Conservation (phyloP, 2,888 invertebrate species). For the Noctua janthe region DNA sequence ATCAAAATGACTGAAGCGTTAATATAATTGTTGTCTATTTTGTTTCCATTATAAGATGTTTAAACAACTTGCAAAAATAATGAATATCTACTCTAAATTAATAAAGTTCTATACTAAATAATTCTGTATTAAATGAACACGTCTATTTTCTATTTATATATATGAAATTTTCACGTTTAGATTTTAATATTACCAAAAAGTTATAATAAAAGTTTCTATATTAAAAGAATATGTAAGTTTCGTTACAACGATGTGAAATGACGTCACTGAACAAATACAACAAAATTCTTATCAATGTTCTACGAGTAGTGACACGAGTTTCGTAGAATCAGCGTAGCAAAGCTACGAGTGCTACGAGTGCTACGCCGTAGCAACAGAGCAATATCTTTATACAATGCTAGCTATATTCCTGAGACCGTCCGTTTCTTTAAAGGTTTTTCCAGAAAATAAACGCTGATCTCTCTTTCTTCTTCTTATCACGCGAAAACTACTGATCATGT, state of each 20-base stretch:
- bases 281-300: background rate
- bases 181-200: background rate
- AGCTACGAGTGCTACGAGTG: slow-evolving; percentile 27
- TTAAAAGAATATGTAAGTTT: background rate
- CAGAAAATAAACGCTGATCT: background rate
- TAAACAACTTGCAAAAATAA: background rate
- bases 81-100: background rate
- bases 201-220: background rate
- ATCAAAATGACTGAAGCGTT: slow-evolving; percentile 9
- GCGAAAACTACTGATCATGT: background rate
- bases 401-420: background rate
- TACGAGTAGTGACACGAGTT: background rate
- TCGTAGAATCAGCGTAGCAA: slow-evolving; percentile 24
- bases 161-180: background rate
- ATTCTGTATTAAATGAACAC: background rate
- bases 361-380: slow-evolving; percentile 40
- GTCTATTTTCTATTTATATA: background rate
- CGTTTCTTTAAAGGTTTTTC: background rate
- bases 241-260: background rate
- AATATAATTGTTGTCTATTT: background rate
- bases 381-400: background rate
- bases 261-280: background rate
- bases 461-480: no score
- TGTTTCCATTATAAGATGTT: background rate
- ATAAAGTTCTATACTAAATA: background rate